Evolutionary conservation across 2,888 invertebrate species (phyloP).

Genomic region (Pachliopta kotzebuea): DNA sequence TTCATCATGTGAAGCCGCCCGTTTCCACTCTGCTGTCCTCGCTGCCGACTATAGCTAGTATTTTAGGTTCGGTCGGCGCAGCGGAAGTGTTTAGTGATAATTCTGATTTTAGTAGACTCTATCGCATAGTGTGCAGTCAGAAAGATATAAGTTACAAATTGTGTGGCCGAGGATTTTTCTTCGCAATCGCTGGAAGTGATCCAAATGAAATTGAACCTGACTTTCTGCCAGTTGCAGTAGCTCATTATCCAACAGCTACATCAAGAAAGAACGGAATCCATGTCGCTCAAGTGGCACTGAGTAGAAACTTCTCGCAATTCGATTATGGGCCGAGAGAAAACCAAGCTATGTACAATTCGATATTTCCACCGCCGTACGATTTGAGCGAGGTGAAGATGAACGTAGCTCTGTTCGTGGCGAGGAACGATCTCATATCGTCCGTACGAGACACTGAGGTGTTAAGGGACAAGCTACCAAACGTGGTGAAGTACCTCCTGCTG

Average conservation of each 20-base stretch:
- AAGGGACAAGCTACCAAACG: conserved; percentile 40
- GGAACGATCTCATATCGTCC: conserved; percentile 73
- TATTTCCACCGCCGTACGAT: conserved; percentile 39
- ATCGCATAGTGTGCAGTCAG: conserved; percentile 33
- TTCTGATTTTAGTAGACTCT: conserved; percentile 26
- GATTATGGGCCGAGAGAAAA: conserved; percentile 38
- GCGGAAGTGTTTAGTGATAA: conserved; percentile 39
- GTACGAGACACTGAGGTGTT: conserved; percentile 39
- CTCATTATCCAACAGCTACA: conserved; percentile 42
- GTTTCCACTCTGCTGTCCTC: conserved; percentile 42
- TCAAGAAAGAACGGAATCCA: conserved; percentile 43
- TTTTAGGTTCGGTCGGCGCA: conserved; percentile 53
- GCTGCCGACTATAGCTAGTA: conserved; percentile 45
- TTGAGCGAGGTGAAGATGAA: conserved; percentile 42
- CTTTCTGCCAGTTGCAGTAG: conserved; percentile 39
- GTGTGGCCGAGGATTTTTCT: conserved; percentile 52
- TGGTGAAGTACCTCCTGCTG: conserved; percentile 40
- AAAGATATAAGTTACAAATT: conserved; percentile 33
- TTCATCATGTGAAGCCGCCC: conserved; percentile 51
- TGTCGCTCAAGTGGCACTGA: conserved; percentile 36
- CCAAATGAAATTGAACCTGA: conserved; percentile 73
- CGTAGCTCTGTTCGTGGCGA: conserved; percentile 63
- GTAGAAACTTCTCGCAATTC: conserved; percentile 35
- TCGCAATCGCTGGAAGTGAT: conserved; percentile 71
- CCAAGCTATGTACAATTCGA: conserved; percentile 34